Base-by-base conservation (phyloP, 2,113 vertebrate genomes). In the Dipodomys merriami region DNA sequence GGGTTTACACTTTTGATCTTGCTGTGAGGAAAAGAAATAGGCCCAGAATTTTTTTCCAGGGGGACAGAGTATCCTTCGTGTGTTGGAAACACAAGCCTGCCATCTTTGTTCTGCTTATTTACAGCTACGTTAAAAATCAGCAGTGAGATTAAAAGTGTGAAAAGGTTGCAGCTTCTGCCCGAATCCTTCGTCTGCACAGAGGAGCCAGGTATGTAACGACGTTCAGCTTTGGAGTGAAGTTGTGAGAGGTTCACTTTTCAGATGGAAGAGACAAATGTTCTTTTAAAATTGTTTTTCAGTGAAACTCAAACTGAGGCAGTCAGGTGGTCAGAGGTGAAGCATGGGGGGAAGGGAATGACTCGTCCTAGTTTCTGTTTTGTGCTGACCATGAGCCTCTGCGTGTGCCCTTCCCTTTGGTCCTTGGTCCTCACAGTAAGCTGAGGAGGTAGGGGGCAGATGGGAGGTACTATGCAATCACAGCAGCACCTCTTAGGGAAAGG, bases 51-150 rank as follows among this genome's bases (percentile, higher is more conserved):
- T 92, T 23, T 12, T 25, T 95, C 57, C 16, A 18, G 1, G 39
- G 91, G 79, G 93, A 6, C 22, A 62, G 15, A 60, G 35, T 72
- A 65, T 84, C 64, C 53, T 84, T 92, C 22, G 60, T 73, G 1
- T 35, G 1, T 2, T 6, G 20, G 62, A 39, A 30, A 67, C 9
- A 53, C 57, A 77, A 77, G 49, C 46, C 3, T 9, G 25, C 62
- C 23, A 20, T 96, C 57, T 79, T 81, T 87, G 30, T 91, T 94
- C 89, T 85, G 1, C 60, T 90, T 86, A 27, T 95, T 97, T 97
- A 76, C 96, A 99, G 99, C 98, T 77, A 98, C 98, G 8, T 96
- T 99, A 94, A 99, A 99, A 97, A 98, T 98, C 92, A 97, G 97
- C 1, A 96, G 88, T 88, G 97, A 97, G 7, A 97, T 98, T 74